Conservation (phyloP, 2,113 vertebrate species). For the Rallus limicola region DNA sequence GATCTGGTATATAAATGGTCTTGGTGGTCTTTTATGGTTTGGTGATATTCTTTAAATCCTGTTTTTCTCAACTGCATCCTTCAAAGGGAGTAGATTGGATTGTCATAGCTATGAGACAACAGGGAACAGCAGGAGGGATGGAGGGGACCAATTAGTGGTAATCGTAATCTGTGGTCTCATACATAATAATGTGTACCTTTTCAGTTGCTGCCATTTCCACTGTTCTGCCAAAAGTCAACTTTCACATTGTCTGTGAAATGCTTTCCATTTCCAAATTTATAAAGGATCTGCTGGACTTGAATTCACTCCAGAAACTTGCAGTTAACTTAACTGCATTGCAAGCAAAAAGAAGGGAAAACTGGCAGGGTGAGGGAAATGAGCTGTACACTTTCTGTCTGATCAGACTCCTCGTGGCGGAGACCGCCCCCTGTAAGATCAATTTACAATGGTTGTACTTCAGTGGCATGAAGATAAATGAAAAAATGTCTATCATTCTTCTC, state of each 20-base stretch:
- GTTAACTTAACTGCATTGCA: neutral
- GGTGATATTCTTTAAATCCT: rapidly evolving
- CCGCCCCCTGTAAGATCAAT: neutral
- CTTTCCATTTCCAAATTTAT: neutral
- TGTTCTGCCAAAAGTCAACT: neutral
- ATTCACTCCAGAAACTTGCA: neutral
- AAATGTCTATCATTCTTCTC: neutral
- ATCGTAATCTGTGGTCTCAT: neutral
- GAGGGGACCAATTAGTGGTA: neutral
- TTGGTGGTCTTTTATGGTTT: neutral
- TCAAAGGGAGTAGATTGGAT: neutral
- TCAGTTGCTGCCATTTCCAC: neutral
- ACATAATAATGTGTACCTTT: neutral
- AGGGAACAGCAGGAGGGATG: neutral
- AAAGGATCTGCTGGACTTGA: neutral
- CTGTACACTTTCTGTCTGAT: neutral
- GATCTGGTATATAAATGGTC: neutral
- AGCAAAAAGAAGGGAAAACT: neutral
- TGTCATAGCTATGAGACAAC: neutral
- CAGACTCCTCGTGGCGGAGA: neutral
- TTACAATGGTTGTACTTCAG: neutral
- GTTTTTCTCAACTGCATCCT: neutral
- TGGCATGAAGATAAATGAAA: neutral
- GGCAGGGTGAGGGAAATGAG: neutral
- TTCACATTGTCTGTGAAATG: neutral